Conservation (phyloP, 2,113 vertebrate genomes). For the Cyprinus carpio region DNA sequence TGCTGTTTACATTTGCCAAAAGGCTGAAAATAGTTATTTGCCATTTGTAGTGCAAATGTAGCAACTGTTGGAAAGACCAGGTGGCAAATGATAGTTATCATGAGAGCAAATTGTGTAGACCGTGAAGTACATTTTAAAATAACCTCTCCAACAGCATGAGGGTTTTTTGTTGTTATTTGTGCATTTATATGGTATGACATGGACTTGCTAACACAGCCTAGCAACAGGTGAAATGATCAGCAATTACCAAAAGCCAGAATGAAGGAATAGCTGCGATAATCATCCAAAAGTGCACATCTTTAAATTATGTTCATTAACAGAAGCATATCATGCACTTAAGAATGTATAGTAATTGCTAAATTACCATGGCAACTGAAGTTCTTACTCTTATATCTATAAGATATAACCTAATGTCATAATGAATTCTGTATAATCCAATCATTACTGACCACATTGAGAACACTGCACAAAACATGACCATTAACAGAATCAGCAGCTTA, state of each 20-base stretch:
- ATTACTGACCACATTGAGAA: not conserved
- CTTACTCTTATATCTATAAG: not conserved
- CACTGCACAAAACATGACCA: not conserved
- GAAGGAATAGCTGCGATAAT: not conserved
- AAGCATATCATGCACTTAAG: not conserved
- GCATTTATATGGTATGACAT: not conserved
- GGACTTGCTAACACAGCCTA: not conserved
- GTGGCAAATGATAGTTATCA: conserved; percentile 11
- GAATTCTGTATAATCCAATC: not conserved
- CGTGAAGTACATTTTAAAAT: not conserved
- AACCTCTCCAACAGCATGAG: not conserved
- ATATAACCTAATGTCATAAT: not conserved
- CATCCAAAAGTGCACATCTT: not conserved
- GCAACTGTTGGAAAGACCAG: conserved; percentile 16
- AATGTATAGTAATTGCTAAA: not conserved
- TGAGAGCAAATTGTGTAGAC: conserved; percentile 20
- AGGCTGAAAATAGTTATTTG: not conserved
- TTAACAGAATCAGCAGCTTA: not conserved
- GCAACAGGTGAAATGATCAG: not conserved
- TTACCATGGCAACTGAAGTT: not conserved
- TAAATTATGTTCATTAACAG: conserved; percentile 13
- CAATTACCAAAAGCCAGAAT: conserved; percentile 9
- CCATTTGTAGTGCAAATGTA: conserved; percentile 20
- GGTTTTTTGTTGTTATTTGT: not conserved
- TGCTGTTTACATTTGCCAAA: conserved; percentile 7